phyloP scores from a whole-genome alignment of 2,797 vertebrate genomes.

The Pseudopleuronectes americanus region DNA sequence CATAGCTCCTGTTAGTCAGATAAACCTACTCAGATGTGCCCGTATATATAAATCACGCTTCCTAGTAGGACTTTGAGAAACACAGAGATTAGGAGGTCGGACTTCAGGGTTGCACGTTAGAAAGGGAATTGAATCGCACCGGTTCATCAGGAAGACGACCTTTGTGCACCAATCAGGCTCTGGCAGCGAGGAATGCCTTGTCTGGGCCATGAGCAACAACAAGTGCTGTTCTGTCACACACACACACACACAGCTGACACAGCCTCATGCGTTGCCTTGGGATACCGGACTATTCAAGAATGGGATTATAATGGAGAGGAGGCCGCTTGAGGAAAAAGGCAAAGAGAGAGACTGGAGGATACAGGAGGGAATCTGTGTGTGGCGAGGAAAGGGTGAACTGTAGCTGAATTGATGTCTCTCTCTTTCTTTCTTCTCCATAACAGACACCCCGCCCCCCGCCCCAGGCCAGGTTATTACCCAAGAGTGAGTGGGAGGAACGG shows the following conservation, averaged over 20 bases:
- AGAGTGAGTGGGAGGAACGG: constrained; percentile 63
- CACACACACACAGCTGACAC: constrained; percentile 63
- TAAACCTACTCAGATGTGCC: neutral
- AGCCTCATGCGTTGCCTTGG: constrained; percentile 76
- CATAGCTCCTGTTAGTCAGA: neutral
- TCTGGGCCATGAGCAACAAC: constrained; percentile 64
- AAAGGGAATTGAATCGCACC: constrained; percentile 27
- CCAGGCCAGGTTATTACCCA: constrained; percentile 49
- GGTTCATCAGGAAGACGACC: constrained; percentile 57
- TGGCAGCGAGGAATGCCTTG: constrained; percentile 56
- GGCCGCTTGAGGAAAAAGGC: constrained; percentile 45
- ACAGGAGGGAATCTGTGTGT: neutral
- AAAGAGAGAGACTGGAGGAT: constrained; percentile 18
- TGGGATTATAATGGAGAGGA: constrained; percentile 72
- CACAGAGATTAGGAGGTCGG: constrained; percentile 19
- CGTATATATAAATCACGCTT: neutral
- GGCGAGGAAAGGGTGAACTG: constrained; percentile 29
- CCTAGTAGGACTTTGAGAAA: constrained; percentile 23
- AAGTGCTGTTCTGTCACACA: constrained; percentile 44
- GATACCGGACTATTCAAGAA: constrained; percentile 79
- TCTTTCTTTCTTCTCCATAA: constrained; percentile 20
- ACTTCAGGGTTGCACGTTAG: constrained; percentile 24
- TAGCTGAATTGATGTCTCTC: constrained; percentile 34
- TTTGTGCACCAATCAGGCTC: constrained; percentile 59
- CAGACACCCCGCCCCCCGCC: neutral